phyloP scores from a whole-genome alignment of 2,888 invertebrate genomes.

The Aricia artaxerxes region DNA sequence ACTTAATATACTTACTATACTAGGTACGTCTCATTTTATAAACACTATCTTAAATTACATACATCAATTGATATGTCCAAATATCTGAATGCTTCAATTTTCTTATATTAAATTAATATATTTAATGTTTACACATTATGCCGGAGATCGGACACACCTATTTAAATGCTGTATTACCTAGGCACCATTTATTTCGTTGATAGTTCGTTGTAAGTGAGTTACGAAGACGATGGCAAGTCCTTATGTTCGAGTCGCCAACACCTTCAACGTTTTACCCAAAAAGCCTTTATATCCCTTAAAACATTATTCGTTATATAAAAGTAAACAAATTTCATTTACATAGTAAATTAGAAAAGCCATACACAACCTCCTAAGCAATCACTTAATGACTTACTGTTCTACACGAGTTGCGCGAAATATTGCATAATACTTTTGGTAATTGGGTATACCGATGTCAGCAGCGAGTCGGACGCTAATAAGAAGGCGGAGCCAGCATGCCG shows the following conservation, averaged over 20 bases:
- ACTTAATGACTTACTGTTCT: slow-evolving; percentile 52
- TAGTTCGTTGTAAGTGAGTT: slow-evolving; percentile 66
- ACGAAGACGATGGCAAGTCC: slow-evolving; percentile 78
- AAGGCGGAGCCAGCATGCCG: slow-evolving; percentile 78
- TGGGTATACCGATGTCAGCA: slow-evolving; percentile 60
- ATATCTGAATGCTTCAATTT: slow-evolving; percentile 62
- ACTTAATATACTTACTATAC: slow-evolving; percentile 70
- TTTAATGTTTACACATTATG: slow-evolving; percentile 66
- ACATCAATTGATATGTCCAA: slow-evolving; percentile 70
- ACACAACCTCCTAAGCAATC: slow-evolving; percentile 61
- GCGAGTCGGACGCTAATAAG: slow-evolving; percentile 68
- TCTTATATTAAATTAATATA: slow-evolving; percentile 65
- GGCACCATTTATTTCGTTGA: slow-evolving; percentile 63
- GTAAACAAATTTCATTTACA: slow-evolving; percentile 63
- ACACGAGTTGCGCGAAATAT: slow-evolving; percentile 57
- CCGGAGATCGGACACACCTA: slow-evolving; percentile 71
- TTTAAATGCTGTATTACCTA: slow-evolving; percentile 58
- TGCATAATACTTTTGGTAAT: slow-evolving; percentile 77
- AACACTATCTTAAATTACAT: slow-evolving; percentile 73
- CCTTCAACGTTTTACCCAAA: slow-evolving; percentile 69
- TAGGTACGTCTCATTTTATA: slow-evolving; percentile 75
- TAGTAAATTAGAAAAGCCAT: slow-evolving; percentile 42
- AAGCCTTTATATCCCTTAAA: slow-evolving; percentile 63
- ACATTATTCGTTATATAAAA: slow-evolving; percentile 49
- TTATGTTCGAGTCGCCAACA: slow-evolving; percentile 72